A percentile compares a stretch with the other conserved stretches of the same genome.
These are phyloP conservation scores for Prionchulus punctatus DNA, from an alignment of 2,888 invertebrate species.

Conservation along the genomic window DNA sequence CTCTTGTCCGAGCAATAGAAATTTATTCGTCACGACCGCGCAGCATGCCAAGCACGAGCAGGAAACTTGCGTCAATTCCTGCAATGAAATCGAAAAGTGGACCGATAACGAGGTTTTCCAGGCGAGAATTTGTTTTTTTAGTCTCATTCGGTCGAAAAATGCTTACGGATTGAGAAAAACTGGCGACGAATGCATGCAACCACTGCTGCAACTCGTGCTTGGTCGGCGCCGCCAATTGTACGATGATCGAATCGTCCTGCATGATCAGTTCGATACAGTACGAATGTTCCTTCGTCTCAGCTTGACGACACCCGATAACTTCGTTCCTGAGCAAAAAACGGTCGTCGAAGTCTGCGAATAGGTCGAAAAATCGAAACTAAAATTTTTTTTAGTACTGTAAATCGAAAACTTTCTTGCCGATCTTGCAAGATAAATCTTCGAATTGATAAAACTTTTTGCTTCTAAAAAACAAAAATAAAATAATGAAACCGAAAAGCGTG, in stretches of 20 bases:
- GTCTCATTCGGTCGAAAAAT: too few species aligned
- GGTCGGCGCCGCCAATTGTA: slow-evolving; percentile 10
- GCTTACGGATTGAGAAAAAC: slow-evolving; percentile 10
- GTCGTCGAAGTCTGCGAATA: too few species aligned
- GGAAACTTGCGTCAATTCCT: not conserved
- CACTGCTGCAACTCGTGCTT: slow-evolving; percentile 8
- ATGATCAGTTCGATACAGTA: slow-evolving; percentile 8
- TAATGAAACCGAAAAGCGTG: not conserved
- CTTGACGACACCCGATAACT: slow-evolving; percentile 5
- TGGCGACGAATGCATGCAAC: slow-evolving; percentile 6
- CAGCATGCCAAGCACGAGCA: slow-evolving; percentile 8
- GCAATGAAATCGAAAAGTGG: too few species aligned
- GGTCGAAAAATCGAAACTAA: not conserved
- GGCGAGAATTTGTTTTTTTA: too few species aligned
- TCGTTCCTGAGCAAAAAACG: slow-evolving; percentile 1
- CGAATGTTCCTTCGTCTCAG: slow-evolving; percentile 2
- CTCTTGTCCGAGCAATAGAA: slow-evolving; percentile 9
- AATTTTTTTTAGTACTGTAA: not conserved
- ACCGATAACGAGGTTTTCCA: too few species aligned
- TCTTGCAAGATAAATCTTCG: slow-evolving; percentile 11
- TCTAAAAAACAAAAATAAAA: slow-evolving; percentile 2
- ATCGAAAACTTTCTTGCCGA: slow-evolving; percentile 7
- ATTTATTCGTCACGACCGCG: not conserved
- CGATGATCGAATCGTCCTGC: not conserved
- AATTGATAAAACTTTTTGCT: slow-evolving; percentile 12